Percentiles rank a stretch among this genome's conserved stretches.
Conservation (phyloP, 92 coral and sea anemone genomes). For the Anthopleura xanthogrammica region DNA sequence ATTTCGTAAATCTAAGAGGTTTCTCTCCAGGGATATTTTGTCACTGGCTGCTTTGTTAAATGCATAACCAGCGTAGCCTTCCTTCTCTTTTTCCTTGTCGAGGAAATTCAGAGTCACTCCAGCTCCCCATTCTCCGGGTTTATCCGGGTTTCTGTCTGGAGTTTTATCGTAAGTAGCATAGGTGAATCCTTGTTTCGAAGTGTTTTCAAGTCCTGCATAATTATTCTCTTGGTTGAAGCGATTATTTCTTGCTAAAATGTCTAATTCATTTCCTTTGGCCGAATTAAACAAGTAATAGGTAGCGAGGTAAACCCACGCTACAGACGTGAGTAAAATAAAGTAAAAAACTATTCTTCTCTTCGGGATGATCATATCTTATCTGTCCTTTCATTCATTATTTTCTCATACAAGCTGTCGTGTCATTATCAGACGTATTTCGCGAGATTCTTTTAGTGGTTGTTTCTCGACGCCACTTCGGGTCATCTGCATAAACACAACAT, state of each 20-base stretch:
- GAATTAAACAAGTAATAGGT: conserved; percentile 64
- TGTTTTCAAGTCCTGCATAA: conserved; percentile 35
- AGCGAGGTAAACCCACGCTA: conserved; percentile 86
- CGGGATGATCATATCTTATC: conserved; percentile 72
- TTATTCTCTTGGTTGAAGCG: conserved; percentile 19
- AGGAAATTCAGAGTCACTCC: conserved; percentile 77
- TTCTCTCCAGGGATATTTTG: conserved; percentile 87
- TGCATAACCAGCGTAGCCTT: conserved; percentile 86
- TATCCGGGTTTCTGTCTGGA: conserved; percentile 89
- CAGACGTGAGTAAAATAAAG: conserved; percentile 72
- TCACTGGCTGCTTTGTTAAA: conserved; percentile 91
- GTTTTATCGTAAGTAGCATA: conserved; percentile 69
- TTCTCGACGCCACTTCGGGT: background rate
- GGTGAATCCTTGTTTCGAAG: conserved; percentile 23
- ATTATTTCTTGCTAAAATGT: conserved; percentile 22
- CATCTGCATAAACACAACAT: background rate
- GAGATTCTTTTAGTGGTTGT: background rate
- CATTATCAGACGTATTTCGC: background rate
- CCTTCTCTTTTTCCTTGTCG: conserved; percentile 88
- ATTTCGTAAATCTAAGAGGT: conserved; percentile 80
- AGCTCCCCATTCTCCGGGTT: conserved; percentile 93
- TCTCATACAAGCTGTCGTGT: background rate
- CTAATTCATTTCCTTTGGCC: conserved; percentile 30
- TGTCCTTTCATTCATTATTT: background rate
- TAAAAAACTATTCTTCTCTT: conserved; percentile 82